These are phyloP conservation scores for Solenopsis invicta DNA, from an alignment of 1,140 invertebrate species.

Conservation along the genomic window DNA sequence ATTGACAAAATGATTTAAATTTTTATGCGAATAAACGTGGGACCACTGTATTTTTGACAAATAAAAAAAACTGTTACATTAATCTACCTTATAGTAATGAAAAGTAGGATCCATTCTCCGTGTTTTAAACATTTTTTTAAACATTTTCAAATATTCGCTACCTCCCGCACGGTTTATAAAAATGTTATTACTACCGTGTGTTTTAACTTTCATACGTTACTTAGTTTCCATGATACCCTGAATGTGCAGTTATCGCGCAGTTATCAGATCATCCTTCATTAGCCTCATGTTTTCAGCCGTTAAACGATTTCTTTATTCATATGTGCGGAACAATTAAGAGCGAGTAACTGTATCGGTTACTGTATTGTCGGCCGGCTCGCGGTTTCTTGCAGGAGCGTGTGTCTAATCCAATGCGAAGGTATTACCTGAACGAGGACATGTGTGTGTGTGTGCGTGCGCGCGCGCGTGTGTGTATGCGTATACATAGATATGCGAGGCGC, in stretches of 20 bases:
- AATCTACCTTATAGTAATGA: no score
- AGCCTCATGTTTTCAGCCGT: slow-evolving; percentile 59
- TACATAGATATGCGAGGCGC: no score
- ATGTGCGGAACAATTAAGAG: slow-evolving; percentile 66
- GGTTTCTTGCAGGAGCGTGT: slow-evolving; percentile 40
- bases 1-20: not conserved
- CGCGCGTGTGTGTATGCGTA: not conserved
- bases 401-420: slow-evolving; percentile 45
- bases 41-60: not conserved
- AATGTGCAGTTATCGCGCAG: slow-evolving; percentile 37
- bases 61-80: not conserved
- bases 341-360: slow-evolving; percentile 75
- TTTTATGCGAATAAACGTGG: not conserved
- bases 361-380: slow-evolving; percentile 73
- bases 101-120: not conserved
- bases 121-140: not conserved
- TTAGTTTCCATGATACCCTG: not conserved
- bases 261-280: slow-evolving; percentile 30
- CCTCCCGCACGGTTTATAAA: not conserved
- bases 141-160: not conserved
- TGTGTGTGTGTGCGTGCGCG: not conserved
- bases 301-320: slow-evolving; percentile 67
- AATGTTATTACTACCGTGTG: not conserved
- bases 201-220: not conserved
- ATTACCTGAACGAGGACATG: slow-evolving; percentile 21